Evolutionary conservation across 2,888 invertebrate species (phyloP), one percentile per base, ranked within the genome.

Genomic region (Cerastis leucographa): DNA sequence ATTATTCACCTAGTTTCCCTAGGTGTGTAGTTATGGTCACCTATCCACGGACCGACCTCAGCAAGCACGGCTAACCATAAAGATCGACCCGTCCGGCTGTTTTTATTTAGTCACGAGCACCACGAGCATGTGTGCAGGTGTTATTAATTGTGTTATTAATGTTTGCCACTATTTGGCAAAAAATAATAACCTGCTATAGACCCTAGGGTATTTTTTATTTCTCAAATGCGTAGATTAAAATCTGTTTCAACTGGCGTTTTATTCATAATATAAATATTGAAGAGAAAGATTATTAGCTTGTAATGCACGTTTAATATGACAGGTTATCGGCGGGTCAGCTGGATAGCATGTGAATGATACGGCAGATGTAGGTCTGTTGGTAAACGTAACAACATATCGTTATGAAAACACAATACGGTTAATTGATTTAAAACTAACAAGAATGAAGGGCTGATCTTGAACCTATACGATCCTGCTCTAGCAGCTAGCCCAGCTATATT

Each of bases 291-390:
- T 77, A 74, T 71, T 71, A 66, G 29, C 29, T 56, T 22, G 56
- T 62, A 51, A 71, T 51, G 56, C 40, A 61, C 25, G 54, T 68
- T 49, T 82, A 75, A 70, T 85, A 69, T 49, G 62, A 1, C 46
- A 74, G 80, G 81, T 86, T 88, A 87, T 87, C 88, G 14, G 0
- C 0, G 69, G 86, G 83, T 86, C 83, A 81, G 35, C 44, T 19
- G 64, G 72, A 61, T 76, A 72, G 44, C 66, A 35, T 73, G 65
- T 54, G 44, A 56, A 51, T 7, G 88, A 83, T 87, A 83, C 19
- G 3, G 14, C 29, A 40, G 35, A 76, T 70, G 65, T 76, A 59
- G 61, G 72, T 78, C 46, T 78, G 67, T 68, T 67, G 8, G 68
- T 76, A 73, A 76, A 82, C 68, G 22, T 54, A 56, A 65, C 44